Base-by-base conservation (phyloP, 2,888 invertebrate genomes). In the Sarcophaga variegata region DNA sequence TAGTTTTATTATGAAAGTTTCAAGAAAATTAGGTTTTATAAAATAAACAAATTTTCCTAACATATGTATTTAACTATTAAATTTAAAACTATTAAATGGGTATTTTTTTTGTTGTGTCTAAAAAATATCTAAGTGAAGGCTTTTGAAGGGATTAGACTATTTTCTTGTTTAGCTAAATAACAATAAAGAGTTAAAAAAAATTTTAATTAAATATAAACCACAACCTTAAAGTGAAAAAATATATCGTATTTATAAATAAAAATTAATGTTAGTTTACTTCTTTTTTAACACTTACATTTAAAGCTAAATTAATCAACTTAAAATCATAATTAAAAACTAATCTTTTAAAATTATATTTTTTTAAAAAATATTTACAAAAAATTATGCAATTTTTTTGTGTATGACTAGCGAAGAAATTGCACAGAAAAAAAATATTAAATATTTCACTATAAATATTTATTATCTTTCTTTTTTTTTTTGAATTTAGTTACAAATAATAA, bases 221-320 rank as follows among this genome's bases (percentile, higher is more conserved):
- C 92, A 91, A 91, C 91, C 91, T 91, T 91, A 91, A 89, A 91
- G 91, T 90, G 90, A 91, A 90, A 87, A 82, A 81, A 54, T 14
- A 14, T 54, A 54, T 54, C 14, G 12, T 54, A 14, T 70, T 62
- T 72, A 69, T 71, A 81, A 60, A 69, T 27, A 45, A 37, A 37
- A 37, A 37, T 37, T 10, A 37, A 37, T 37, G 37, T 62, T 78
- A 27, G 64, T 66, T 71, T 59, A 85, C 45, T 64, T 76, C 49
- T 70, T 80, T 4, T 71, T 81, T 84, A 77, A 84, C 74, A 88
- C 84, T 64, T 71, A 84, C 67, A 20, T 54, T 54, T 54, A 54
- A 54, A 14, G 80, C 69, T 82, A 67, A 79, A 82, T 66, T 88
- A 87, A 66, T 74, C 25, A 82, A 72, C 62, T 67, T 77, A 84